Evolutionary conservation across 2,113 vertebrate species (phyloP).

Genomic region (Lutjanus erythropterus): DNA sequence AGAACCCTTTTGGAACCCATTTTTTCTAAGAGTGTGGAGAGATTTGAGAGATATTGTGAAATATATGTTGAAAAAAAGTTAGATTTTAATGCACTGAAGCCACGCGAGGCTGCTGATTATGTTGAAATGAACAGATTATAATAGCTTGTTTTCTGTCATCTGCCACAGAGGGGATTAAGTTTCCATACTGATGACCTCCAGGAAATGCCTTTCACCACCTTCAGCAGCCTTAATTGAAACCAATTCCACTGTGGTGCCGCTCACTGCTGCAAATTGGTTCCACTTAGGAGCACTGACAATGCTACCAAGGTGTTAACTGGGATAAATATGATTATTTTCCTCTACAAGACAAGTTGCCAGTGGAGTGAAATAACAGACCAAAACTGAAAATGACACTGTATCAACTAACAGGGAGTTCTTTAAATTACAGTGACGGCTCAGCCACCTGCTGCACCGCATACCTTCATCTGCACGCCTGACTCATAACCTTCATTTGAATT

Average conservation of each 20-base stretch:
- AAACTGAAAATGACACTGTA: neutral
- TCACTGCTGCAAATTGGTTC: conserved; percentile 29
- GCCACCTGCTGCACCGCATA: neutral
- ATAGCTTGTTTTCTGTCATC: neutral
- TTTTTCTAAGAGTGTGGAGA: neutral
- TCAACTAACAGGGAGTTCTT: neutral
- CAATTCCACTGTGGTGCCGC: neutral
- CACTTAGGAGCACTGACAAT: conserved; percentile 3
- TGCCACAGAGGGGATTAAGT: neutral
- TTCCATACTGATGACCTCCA: conserved; percentile 10
- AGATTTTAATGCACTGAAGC: neutral
- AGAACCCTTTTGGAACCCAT: too few species aligned
- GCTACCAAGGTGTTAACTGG: neutral
- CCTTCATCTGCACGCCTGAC: conserved; percentile 2
- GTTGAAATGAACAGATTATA: neutral
- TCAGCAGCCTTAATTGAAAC: conserved; percentile 28
- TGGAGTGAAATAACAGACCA: conserved; percentile 14
- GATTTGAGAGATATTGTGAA: neutral
- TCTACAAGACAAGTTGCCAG: neutral
- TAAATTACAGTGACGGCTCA: neutral
- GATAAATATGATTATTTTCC: conserved; percentile 1
- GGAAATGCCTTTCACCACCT: neutral
- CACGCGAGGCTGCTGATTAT: neutral
- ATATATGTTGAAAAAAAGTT: conserved; percentile 9
- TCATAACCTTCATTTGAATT: conserved; percentile 27